Conservation (phyloP, 2,113 vertebrate species). For the Fukomys damarensis region DNA sequence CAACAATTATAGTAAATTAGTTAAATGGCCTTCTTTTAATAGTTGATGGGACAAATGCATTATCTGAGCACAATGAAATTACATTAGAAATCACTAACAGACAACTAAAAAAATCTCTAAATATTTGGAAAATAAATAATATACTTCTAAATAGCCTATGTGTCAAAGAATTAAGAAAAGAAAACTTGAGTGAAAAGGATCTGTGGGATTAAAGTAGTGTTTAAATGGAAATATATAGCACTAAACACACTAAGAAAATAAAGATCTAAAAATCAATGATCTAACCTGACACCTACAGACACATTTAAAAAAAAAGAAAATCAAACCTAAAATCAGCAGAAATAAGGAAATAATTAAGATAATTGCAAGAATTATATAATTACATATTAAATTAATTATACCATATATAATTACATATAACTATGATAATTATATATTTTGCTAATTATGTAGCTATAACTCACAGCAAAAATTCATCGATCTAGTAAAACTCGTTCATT, state of each 20-base stretch:
- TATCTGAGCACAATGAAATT: neutral
- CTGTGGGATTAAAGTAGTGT: neutral
- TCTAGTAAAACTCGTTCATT: neutral
- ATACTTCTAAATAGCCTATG: neutral
- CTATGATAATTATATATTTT: neutral
- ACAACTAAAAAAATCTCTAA: neutral
- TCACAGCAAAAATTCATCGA: neutral
- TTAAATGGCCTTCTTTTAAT: neutral
- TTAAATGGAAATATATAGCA: neutral
- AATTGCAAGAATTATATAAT: constrained; percentile 43
- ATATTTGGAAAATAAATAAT: neutral
- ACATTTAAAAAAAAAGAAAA: neutral
- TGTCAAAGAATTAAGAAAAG: constrained; percentile 12
- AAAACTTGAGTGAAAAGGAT: neutral
- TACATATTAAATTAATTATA: neutral
- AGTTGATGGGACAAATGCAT: neutral
- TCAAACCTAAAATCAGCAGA: neutral
- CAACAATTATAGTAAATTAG: neutral
- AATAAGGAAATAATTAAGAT: constrained; percentile 38
- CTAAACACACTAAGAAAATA: neutral
- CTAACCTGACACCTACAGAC: neutral
- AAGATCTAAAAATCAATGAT: neutral
- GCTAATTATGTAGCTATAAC: neutral
- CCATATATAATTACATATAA: neutral
- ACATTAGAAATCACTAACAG: neutral